These are phyloP conservation scores for Amblyjoppa proteus DNA, from an alignment of 2,888 invertebrate genomes.

Conservation along the genomic window DNA sequence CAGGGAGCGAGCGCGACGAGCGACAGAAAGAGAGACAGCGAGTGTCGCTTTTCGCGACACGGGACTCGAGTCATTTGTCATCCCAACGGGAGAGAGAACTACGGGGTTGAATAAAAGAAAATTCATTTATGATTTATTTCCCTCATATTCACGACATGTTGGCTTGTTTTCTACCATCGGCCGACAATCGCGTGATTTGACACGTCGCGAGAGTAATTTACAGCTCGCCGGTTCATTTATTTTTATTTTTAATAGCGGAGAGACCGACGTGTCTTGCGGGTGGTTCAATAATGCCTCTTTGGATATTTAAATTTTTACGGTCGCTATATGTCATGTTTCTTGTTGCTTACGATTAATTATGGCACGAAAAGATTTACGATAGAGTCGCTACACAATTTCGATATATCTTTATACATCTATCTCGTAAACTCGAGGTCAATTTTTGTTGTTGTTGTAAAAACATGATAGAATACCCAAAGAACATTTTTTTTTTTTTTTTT, in stretches of 20 bases:
- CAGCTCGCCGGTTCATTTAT: background rate
- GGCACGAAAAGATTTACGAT: background rate
- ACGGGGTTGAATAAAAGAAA: conserved; percentile 50
- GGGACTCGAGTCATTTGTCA: conserved; percentile 77
- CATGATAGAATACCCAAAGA: no score
- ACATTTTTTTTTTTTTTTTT: no score
- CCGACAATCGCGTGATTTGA: conserved; percentile 14
- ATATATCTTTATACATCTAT: background rate
- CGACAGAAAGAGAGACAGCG: no score
- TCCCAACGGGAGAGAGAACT: conserved; percentile 31
- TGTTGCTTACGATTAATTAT: background rate
- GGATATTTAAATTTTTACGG: background rate
- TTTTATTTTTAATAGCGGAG: conserved; percentile 3
- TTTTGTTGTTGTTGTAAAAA: no score
- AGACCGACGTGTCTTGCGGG: background rate
- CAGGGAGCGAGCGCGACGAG: background rate
- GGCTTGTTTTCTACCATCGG: conserved; percentile 37
- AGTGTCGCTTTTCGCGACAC: conserved; percentile 64
- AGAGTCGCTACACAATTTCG: background rate
- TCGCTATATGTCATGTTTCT: background rate
- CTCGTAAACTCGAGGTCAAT: background rate
- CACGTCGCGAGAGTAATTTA: conserved; percentile 17
- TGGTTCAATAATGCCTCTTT: background rate
- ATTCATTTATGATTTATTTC: conserved; percentile 64
- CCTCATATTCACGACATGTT: conserved; percentile 45